phyloP scores from a whole-genome alignment of 2,797 vertebrate species.

The Propithecus deckenii region DNA sequence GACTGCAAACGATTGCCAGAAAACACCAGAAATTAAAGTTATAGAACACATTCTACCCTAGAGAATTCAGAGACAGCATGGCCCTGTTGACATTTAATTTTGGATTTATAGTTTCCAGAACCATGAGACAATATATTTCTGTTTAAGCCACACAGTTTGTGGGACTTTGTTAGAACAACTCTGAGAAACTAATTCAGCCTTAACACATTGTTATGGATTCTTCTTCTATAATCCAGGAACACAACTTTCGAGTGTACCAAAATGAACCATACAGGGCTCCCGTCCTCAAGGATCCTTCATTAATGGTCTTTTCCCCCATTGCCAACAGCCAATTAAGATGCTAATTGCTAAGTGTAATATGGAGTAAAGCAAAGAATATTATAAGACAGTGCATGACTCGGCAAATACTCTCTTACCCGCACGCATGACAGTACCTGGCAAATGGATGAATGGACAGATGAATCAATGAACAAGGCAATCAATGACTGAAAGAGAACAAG shows the following conservation, averaged over 20 bases:
- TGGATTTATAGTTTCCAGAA: not conserved
- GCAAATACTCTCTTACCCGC: not conserved
- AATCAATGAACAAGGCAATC: slow-evolving; percentile 4
- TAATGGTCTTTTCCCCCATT: not conserved
- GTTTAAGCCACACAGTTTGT: not conserved
- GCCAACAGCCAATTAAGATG: not conserved
- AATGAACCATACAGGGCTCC: not conserved
- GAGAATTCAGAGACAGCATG: not conserved
- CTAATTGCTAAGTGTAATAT: not conserved
- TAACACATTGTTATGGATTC: not conserved
- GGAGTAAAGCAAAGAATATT: not conserved
- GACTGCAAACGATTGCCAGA: not conserved
- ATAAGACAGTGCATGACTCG: not conserved
- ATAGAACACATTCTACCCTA: not conserved
- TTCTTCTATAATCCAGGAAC: not conserved
- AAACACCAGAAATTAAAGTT: not conserved
- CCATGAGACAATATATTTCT: not conserved
- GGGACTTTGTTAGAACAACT: not conserved
- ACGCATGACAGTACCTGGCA: not conserved
- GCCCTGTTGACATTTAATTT: not conserved
- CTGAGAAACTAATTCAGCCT: not conserved
- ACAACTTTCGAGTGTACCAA: not conserved
- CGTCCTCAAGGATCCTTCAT: not conserved
- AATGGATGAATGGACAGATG: not conserved
- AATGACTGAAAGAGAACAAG: not conserved